Conservation (phyloP, 2,113 vertebrate species). For the Acrocephalus kingi region DNA sequence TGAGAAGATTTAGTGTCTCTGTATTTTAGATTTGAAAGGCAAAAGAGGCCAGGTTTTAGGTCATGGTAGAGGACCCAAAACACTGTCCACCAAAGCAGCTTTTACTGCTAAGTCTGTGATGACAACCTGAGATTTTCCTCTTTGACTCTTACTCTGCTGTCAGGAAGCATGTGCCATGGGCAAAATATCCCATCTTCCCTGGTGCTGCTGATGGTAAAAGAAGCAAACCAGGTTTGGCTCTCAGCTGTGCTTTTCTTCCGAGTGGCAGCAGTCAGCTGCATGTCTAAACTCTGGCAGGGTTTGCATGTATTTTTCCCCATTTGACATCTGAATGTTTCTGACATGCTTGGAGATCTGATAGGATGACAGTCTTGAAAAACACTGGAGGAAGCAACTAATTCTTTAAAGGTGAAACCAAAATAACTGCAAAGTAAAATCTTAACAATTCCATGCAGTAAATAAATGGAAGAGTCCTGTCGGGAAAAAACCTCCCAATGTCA, state of each 20-base stretch:
- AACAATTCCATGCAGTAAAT: background rate
- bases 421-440: background rate
- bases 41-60: background rate
- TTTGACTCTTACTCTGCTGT: background rate
- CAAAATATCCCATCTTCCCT: background rate
- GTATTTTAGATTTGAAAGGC: background rate
- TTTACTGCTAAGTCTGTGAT: background rate
- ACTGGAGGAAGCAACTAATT: background rate
- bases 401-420: background rate
- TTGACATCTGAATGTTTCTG: conserved; percentile 32
- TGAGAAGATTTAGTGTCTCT: background rate
- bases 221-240: background rate
- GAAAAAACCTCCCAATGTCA: background rate
- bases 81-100: background rate
- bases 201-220: background rate
- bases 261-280: conserved; percentile 21
- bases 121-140: background rate
- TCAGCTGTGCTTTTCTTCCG: background rate
- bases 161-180: background rate
- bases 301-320: background rate
- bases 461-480: background rate
- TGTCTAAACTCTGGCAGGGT: background rate
- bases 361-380: background rate
- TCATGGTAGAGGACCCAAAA: background rate
- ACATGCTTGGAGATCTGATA: background rate